Evolutionary conservation across 1,140 invertebrate species (phyloP), one percentile per base, ranked within the genome.

Genomic region (Cyphomyrmex costatus): DNA sequence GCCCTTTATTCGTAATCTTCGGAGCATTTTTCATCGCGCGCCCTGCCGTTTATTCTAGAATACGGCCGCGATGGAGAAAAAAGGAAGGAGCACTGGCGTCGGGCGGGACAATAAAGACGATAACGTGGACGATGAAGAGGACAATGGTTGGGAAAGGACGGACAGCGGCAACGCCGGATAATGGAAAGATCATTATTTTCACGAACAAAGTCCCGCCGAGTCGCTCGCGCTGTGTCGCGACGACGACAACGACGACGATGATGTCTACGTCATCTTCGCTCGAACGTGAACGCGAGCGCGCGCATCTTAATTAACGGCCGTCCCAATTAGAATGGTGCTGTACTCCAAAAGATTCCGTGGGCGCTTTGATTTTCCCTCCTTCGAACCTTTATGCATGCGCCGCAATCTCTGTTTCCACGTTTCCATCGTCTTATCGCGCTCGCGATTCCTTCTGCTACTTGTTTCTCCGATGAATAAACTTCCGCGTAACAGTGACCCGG

Each of bases 131-230:
- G 92, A 92, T 94, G 93, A 93, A 92, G 92, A 91, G 92, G 92
- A 94, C 94, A 94, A 94, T 94, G 93, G 92, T 91, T 92, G 90
- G 87, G 89, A 89, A 85, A 85, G 86, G 82, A 90, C 80, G 63
- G 91, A 93, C 91, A 92, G 89, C 87, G 89, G 87, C 63, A 68
- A 87, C 78, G 89, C 82, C 90, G 92, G 91, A 94, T 94, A 94
- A 94, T 94, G 93, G 93, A 92, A 94, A 94, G 94, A 94, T 94
- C 93, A 94, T 94, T 94, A 94, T 94, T 93, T 94, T 93, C 92
- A 86, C 91, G 93, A 94, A 94, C 93, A 94, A 94, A 94, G 93
- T 93, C 91, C 91, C 90, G 92, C 90, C 92, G 87, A 60, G 36
- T 27, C 33, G 49, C 16, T 42, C 30, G 49, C 46, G 42, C 24